Evolutionary conservation across 2,797 vertebrate species (phyloP).

Genomic region (Botia kubotai): DNA sequence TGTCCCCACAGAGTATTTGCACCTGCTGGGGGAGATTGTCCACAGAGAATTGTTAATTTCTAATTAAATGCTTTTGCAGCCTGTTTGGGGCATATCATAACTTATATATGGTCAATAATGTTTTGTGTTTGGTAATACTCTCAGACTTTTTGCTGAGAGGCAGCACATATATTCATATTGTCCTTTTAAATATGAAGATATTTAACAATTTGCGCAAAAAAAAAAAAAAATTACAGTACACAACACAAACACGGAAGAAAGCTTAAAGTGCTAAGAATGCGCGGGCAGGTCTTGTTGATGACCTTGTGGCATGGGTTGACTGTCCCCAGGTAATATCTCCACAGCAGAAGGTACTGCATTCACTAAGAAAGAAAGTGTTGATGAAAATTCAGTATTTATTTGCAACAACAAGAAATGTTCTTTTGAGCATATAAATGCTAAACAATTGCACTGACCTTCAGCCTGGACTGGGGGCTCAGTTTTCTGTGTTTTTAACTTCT

Average conservation of each 20-base stretch:
- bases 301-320: conserved; percentile 55
- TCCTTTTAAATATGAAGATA: background rate
- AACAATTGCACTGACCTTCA: conserved; percentile 68
- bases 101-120: background rate
- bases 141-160: background rate
- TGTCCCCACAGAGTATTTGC: background rate
- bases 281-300: conserved; percentile 66
- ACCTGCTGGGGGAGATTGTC: background rate
- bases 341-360: conserved; percentile 25
- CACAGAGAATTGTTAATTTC: background rate
- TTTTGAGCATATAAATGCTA: background rate
- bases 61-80: background rate
- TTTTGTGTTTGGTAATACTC: conserved; percentile 2
- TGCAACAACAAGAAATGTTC: background rate
- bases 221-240: background rate
- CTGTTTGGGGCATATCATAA: background rate
- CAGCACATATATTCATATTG: background rate
- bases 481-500: conserved; percentile 82
- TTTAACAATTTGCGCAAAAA: conserved; percentile 27
- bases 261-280: conserved; percentile 65
- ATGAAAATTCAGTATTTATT: background rate
- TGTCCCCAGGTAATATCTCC: conserved; percentile 58
- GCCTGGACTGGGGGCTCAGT: conserved; percentile 70
- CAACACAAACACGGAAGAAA: conserved; percentile 32
- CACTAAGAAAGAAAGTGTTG: background rate